Conservation (phyloP, 2,888 invertebrate genomes). For the Lochmaea capreae region DNA sequence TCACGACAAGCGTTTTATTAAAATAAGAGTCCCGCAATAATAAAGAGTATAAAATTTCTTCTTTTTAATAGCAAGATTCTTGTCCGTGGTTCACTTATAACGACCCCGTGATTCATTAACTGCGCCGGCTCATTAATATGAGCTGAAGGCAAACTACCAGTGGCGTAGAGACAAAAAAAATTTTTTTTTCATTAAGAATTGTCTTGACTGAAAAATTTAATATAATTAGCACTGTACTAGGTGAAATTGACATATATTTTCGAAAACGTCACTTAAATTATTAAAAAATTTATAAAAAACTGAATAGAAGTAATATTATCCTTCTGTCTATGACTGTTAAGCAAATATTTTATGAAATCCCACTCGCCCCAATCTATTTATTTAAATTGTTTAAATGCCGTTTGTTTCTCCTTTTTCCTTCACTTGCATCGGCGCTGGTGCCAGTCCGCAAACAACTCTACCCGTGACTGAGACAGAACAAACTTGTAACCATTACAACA, state of each 20-base stretch:
- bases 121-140: conserved; percentile 61
- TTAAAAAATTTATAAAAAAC: too few relatives aligned
- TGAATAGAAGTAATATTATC: too few relatives aligned
- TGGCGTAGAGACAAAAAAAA: conserved; percentile 18
- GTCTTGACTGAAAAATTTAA: too few relatives aligned
- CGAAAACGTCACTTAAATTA: too few relatives aligned
- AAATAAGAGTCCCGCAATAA: conserved; percentile 53
- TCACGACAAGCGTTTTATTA: conserved; percentile 22
- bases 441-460: conserved; percentile 36
- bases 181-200: conserved; percentile 9
- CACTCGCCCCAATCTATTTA: background rate
- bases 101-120: conserved; percentile 63
- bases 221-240: too few relatives aligned
- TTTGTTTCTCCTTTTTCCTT: background rate
- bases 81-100: conserved; percentile 60
- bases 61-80: conserved; percentile 59
- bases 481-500: conserved; percentile 59
- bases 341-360: too few relatives aligned
- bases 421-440: conserved; percentile 22
- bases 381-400: background rate
- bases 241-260: background rate
- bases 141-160: conserved; percentile 51
- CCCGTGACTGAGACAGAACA: conserved; percentile 49
- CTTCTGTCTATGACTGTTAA: too few relatives aligned
- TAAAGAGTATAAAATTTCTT: conserved; percentile 55